Evolutionary conservation across 2,888 invertebrate genomes (phyloP), one percentile per base, ranked within the genome.

Genomic region (Chaetoderma sp.): DNA sequence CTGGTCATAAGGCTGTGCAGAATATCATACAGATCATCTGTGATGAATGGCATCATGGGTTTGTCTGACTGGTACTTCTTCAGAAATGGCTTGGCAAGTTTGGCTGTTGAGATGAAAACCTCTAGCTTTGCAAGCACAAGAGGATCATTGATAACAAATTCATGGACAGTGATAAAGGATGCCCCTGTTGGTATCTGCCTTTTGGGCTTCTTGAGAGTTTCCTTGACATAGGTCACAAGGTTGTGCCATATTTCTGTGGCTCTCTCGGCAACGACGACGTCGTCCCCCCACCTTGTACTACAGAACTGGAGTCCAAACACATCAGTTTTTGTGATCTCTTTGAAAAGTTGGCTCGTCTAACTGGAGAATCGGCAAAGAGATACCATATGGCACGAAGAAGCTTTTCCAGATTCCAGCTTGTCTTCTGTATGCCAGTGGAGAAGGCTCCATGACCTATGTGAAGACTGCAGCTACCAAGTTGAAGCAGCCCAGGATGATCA

Each of bases 381-480:
- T 58, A 55, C 30, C 55, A 54, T 13, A 67, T 32, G 1, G 45
- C 18, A n/a, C 23, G 16, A 8, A 63, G 42, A 42, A 52, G 13
- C 21, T 54, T 8, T 5, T 13, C 30, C 18, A 66, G 28, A 16
- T 39, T 44, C 77, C 77, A 79, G 5, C 66, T 44, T 10, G 74
- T 68, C 52, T 56, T 62, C 18, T 63, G 60, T 8, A 75, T 63
- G 1, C 75, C 79, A 4, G 77, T 69, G 67, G 76, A 76, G 27
- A 81, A 79, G 18, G 77, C 73, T 23, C 77, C 74, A 67, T 83
- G 76, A 16, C 79, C 60, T 25, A 70, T 68, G 60, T 82, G 81
- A 6, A 83, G 65, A 27, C 78, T 77, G 56, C 81, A 83, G 47
- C 69, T 73, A 23, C 79, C 79, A 18, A 80, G 60, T 18, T 79